A percentile compares a stretch with the other conserved stretches of the same genome.
Conservation (phyloP, 2,113 vertebrate species). For the Nerophis ophidion region DNA sequence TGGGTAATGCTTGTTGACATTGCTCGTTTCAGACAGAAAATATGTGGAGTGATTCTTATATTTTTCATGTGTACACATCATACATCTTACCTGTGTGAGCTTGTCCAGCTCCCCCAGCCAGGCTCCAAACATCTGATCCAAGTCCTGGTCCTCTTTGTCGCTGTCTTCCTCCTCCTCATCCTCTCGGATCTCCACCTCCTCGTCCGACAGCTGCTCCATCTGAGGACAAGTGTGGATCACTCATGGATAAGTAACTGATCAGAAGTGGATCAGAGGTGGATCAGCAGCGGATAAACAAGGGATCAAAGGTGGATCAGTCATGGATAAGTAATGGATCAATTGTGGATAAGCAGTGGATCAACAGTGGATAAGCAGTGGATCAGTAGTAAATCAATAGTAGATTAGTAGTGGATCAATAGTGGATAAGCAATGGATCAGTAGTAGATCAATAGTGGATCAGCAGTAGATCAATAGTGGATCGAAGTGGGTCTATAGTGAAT, state of each 20-base stretch:
- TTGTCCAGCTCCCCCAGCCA: slow-evolving; percentile 96
- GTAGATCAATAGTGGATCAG: no score
- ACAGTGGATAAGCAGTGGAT: no score
- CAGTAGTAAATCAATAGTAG: no score
- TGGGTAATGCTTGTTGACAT: no score
- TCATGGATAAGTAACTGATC: no score
- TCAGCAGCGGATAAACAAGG: not conserved
- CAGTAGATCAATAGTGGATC: no score
- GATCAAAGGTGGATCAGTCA: not conserved
- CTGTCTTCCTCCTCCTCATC: slow-evolving; percentile 84
- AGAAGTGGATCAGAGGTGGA: not conserved
- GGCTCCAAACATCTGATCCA: slow-evolving; percentile 97
- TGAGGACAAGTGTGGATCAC: slow-evolving; percentile 32
- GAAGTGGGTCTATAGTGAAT: no score
- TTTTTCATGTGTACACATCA: not conserved
- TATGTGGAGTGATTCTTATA: not conserved
- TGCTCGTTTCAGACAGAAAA: no score
- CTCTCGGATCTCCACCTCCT: slow-evolving; percentile 88
- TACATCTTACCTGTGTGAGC: slow-evolving; percentile 83
- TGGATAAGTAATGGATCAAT: not conserved
- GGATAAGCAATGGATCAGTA: no score
- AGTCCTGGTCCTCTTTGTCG: slow-evolving; percentile 95
- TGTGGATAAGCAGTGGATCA: not conserved
- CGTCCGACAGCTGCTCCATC: slow-evolving; percentile 93
- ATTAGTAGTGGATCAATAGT: no score